phyloP scores from a whole-genome alignment of 2,888 invertebrate species.

The Rhorus exstirpatorius region DNA sequence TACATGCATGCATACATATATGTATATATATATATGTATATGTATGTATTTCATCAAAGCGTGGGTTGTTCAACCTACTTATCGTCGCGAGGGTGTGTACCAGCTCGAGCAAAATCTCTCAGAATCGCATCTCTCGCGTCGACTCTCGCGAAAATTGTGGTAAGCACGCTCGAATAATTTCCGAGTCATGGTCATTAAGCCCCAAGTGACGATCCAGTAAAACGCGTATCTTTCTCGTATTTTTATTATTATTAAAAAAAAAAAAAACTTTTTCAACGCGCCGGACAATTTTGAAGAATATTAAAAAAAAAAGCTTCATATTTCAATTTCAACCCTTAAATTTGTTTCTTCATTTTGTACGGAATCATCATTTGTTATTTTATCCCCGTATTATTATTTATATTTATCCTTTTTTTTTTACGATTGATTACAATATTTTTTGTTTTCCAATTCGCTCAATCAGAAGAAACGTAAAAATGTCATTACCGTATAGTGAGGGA shows the following conservation, averaged over 20 bases:
- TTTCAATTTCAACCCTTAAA: neutral
- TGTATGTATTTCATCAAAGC: neutral
- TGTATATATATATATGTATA: neutral
- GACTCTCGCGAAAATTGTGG: constrained; percentile 40
- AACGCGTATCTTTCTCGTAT: neutral
- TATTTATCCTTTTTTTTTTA: too few relatives aligned
- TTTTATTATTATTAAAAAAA: too few relatives aligned
- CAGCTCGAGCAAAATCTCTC: constrained; percentile 41
- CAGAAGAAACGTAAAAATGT: too few relatives aligned
- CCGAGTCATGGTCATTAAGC: constrained; percentile 1
- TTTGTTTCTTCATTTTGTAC: too few relatives aligned
- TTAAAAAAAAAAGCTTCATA: neutral
- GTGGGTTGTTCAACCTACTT: constrained; percentile 51
- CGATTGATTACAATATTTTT: too few relatives aligned
- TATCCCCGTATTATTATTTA: neutral
- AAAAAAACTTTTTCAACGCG: too few relatives aligned
- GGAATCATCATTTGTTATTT: neutral
- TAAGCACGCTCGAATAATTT: constrained; percentile 36
- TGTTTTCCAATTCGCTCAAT: too few relatives aligned
- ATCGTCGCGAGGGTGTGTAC: constrained; percentile 31
- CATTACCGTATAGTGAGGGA: too few relatives aligned
- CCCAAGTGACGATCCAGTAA: constrained; percentile 8
- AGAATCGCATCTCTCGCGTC: constrained; percentile 19
- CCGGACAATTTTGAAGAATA: neutral
- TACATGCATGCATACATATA: neutral